A percentile compares a stretch with the other conserved stretches of the same genome.
Evolutionary conservation across 2,113 vertebrate genomes (phyloP).

Genomic region (Anser brachyrhynchus): DNA sequence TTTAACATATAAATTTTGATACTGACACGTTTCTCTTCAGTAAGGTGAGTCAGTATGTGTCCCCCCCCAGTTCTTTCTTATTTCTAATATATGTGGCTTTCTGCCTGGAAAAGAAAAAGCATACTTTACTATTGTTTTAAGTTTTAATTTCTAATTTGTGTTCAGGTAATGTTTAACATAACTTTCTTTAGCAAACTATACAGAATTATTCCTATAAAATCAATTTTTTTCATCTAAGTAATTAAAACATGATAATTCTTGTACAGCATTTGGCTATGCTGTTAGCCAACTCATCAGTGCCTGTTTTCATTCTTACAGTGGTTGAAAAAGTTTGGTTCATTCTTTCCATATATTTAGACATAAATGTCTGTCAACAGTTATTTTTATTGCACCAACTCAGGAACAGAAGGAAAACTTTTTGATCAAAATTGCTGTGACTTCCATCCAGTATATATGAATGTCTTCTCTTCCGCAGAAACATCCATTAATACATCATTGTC

Average conservation of each 20-base stretch:
- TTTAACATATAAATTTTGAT: background rate
- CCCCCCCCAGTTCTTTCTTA: background rate
- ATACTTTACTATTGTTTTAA: background rate
- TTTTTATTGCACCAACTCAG: background rate
- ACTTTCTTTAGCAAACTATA: background rate
- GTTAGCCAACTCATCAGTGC: background rate
- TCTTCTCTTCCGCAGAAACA: slow-evolving; percentile 14
- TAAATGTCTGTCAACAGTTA: slow-evolving; percentile 2
- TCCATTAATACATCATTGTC: slow-evolving; percentile 27
- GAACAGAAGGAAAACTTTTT: slow-evolving; percentile 43
- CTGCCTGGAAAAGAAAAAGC: background rate
- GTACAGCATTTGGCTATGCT: background rate
- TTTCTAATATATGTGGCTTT: background rate
- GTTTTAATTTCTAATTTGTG: background rate
- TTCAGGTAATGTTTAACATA: background rate
- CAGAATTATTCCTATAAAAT: background rate
- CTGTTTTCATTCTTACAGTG: background rate
- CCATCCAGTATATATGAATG: background rate
- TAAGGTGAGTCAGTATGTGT: background rate
- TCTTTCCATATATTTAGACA: background rate
- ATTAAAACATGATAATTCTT: background rate
- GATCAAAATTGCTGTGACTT: background rate
- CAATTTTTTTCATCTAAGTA: background rate
- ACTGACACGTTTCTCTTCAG: background rate
- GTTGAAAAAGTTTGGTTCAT: background rate